These are phyloP conservation scores for Hippocampus guttulatus DNA, from an alignment of 2,113 vertebrate genomes.

Conservation along the genomic window DNA sequence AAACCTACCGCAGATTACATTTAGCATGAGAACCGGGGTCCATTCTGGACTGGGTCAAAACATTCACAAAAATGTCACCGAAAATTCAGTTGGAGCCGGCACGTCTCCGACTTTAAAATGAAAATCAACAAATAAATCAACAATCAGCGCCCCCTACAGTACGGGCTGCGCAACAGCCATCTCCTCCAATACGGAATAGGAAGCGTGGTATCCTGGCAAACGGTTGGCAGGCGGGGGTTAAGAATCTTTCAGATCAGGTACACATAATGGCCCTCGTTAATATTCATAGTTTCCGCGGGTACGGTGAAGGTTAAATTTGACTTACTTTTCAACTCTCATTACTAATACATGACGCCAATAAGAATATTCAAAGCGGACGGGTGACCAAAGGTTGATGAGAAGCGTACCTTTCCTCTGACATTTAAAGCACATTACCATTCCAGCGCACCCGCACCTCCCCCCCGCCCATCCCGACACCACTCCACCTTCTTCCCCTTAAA, in stretches of 20 bases:
- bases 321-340: conserved; percentile 81
- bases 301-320: conserved; percentile 81
- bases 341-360: conserved; percentile 80
- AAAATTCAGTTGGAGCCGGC: not conserved
- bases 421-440: conserved; percentile 81
- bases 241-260: conserved; percentile 81
- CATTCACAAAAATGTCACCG: not conserved
- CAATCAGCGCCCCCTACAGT: not conserved
- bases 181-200: not conserved
- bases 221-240: conserved; percentile 60
- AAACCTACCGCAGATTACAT: not conserved
- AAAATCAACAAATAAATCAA: too few species aligned
- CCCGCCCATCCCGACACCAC: conserved; percentile 12
- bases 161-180: not conserved
- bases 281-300: conserved; percentile 80
- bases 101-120: not conserved
- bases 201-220: conserved; percentile 1
- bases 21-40: not conserved
- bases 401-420: conserved; percentile 76
- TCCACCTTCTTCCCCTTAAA: not conserved
- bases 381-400: conserved; percentile 81
- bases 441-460: conserved; percentile 31
- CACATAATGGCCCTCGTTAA: conserved; percentile 80
- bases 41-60: too few species aligned
- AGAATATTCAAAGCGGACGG: conserved; percentile 80